These are phyloP conservation scores for Medauroidea extradentata DNA, from an alignment of 1,140 invertebrate genomes.

Conservation along the genomic window DNA sequence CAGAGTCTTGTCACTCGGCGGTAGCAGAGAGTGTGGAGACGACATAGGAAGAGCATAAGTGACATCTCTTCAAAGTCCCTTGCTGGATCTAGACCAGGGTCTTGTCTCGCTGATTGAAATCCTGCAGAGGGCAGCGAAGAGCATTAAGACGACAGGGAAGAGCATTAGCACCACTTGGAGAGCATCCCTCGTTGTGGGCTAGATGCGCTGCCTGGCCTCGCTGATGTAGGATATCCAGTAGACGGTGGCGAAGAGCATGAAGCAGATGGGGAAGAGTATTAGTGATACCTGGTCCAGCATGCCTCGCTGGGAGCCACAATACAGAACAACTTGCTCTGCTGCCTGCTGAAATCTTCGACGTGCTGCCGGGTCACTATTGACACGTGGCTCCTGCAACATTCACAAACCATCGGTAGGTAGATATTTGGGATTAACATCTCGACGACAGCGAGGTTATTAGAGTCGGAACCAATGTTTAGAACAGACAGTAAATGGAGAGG, in stretches of 20 bases:
- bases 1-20: too few species aligned
- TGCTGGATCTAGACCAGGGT: too few species aligned
- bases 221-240: conserved; percentile 66
- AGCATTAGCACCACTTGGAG: too few species aligned
- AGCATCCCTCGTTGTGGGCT: too few species aligned
- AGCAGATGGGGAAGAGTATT: conserved; percentile 63
- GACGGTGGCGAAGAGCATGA: conserved; percentile 57
- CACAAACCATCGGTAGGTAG: background rate
- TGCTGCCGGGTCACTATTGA: background rate
- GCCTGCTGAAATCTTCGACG: conserved; percentile 39
- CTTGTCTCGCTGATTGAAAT: too few species aligned
- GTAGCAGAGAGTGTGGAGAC: too few species aligned
- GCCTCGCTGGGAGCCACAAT: conserved; percentile 53
- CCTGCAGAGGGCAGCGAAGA: too few species aligned
- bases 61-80: too few species aligned
- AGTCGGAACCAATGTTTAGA: background rate
- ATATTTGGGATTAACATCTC: background rate
- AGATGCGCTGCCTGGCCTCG: conserved; percentile 37
- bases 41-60: too few species aligned
- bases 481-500: background rate
- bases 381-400: background rate
- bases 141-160: too few species aligned
- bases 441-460: background rate
- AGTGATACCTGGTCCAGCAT: conserved; percentile 54
- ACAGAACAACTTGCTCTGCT: conserved; percentile 49